phyloP scores from a whole-genome alignment of 2,113 vertebrate species.

The Chauna torquata region DNA sequence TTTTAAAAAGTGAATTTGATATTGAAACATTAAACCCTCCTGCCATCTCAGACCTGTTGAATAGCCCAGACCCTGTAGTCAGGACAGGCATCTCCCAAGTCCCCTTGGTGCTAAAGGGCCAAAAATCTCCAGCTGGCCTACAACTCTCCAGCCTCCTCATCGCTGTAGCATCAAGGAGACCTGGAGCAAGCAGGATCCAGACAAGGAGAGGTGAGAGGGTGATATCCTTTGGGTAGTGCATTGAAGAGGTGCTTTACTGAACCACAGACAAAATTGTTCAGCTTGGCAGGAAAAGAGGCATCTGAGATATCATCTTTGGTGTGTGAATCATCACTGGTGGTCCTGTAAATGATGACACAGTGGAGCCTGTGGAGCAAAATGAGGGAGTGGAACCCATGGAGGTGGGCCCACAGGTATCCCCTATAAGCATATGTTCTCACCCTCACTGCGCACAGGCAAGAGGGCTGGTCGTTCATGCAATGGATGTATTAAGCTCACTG shows the following conservation, averaged over 20 bases:
- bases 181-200: background rate
- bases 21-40: background rate
- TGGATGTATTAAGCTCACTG: background rate
- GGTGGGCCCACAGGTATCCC: background rate
- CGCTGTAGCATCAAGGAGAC: background rate
- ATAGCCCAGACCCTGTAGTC: background rate
- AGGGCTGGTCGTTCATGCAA: background rate
- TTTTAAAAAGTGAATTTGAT: background rate
- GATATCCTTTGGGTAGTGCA: background rate
- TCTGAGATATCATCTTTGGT: background rate
- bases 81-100: background rate
- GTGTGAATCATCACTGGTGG: background rate
- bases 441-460: background rate
- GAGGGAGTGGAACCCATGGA: background rate
- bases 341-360: background rate
- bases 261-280: background rate
- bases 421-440: background rate
- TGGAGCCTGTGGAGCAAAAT: background rate
- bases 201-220: background rate
- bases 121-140: background rate
- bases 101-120: fast-evolving
- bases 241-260: background rate
- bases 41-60: background rate
- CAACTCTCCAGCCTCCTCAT: background rate
- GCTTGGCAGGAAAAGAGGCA: background rate